These are phyloP conservation scores for Apeira syringaria DNA, from an alignment of 2,888 invertebrate genomes.

Conservation along the genomic window DNA sequence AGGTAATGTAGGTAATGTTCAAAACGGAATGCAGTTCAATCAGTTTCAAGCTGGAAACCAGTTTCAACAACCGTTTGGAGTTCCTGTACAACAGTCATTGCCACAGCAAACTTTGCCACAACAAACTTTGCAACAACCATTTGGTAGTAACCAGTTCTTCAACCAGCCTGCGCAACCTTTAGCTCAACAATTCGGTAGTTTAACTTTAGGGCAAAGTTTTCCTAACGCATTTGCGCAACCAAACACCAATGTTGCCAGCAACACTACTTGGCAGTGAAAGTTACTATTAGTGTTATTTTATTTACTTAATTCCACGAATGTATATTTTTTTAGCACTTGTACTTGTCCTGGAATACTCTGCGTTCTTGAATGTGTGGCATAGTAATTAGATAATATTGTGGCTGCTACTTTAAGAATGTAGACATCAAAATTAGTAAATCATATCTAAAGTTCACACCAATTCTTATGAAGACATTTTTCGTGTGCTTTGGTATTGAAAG, in stretches of 20 bases:
- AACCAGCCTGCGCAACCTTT: constrained; percentile 48
- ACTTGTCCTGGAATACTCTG: constrained; percentile 1
- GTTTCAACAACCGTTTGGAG: constrained; percentile 35
- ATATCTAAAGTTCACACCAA: too few species aligned
- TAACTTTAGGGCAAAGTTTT: constrained; percentile 70
- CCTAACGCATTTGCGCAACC: constrained; percentile 65
- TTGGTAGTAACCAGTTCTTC: constrained; percentile 46
- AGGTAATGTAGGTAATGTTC: constrained; percentile 29
- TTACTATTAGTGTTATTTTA: constrained; percentile 21
- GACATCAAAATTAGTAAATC: too few species aligned
- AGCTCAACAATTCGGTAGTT: constrained; percentile 64
- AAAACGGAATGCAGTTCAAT: constrained; percentile 53
- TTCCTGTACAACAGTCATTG: constrained; percentile 42
- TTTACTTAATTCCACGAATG: constrained; percentile 22
- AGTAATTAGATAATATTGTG: not conserved
- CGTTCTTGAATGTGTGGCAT: constrained; percentile 16
- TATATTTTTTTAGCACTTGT: constrained; percentile 22
- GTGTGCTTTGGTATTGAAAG: too few species aligned
- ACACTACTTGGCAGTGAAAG: constrained; percentile 70
- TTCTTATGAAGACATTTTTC: too few species aligned
- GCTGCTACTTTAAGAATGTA: not conserved
- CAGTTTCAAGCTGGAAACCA: constrained; percentile 63
- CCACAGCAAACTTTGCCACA: constrained; percentile 30
- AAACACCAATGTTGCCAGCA: constrained; percentile 70
- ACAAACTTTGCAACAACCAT: constrained; percentile 30